phyloP scores from a whole-genome alignment of 2,888 invertebrate genomes.

The Biston stratarius region DNA sequence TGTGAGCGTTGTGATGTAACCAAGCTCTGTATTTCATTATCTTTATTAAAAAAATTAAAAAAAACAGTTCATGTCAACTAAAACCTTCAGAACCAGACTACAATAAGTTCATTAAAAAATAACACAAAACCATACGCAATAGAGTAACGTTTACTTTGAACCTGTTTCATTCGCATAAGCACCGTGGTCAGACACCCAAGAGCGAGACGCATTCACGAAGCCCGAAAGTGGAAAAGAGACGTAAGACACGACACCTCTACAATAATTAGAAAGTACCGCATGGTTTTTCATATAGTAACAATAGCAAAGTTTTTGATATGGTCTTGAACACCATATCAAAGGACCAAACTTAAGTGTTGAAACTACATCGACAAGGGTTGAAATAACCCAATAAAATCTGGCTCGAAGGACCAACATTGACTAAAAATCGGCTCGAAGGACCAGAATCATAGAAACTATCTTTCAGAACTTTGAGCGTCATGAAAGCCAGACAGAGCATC shows the following conservation, averaged over 20 bases:
- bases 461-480: not conserved
- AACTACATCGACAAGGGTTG: not conserved
- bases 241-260: not conserved
- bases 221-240: conserved; percentile 18
- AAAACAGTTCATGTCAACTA: not conserved
- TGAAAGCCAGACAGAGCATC: no score
- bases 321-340: not conserved
- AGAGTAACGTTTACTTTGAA: conserved; percentile 16
- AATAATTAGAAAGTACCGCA: not conserved
- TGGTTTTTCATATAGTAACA: not conserved
- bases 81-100: conserved; percentile 4
- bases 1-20: not conserved
- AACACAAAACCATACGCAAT: conserved; percentile 9
- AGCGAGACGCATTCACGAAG: conserved; percentile 9
- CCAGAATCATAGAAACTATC: not conserved
- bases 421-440: not conserved
- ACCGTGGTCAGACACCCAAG: conserved; percentile 16
- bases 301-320: not conserved
- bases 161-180: conserved; percentile 31
- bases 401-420: not conserved
- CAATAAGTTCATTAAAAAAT: conserved; percentile 13
- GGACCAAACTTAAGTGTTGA: not conserved
- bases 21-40: not conserved
- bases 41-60: no score
- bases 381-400: not conserved